Base-by-base conservation (phyloP, 2,888 invertebrate genomes). In the Chaitophorus viminalis region DNA sequence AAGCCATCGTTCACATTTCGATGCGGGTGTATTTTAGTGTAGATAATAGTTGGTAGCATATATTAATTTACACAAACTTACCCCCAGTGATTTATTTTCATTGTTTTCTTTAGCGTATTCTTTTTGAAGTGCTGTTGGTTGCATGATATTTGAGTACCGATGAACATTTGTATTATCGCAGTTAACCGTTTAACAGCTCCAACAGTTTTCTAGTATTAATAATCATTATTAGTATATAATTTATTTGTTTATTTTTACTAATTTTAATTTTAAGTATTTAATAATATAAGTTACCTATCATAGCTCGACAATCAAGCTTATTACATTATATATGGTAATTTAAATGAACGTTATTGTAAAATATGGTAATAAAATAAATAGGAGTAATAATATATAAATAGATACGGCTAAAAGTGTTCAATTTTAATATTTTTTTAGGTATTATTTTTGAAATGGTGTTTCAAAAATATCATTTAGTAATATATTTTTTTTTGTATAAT, bases 51-150 rank as follows among this genome's bases (percentile, higher is more conserved):
- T n/a, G 9, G 11, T 65, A 60, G 3, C 2, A 14, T 1, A 14
- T n/a, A 18, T 81, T 75, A n/a, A 3, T 39, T 36, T 25, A 36
- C 65, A 33, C 25, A 31, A 39, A 90, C 92, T 91, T 91, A 94
- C 94, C 98, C 98, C 96, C 98, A 99, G 92, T 98, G 99, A 91
- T 98, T 96, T 54, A 96, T 94, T 91, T 95, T 95, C 89, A 94
- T 93, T 39, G 96, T 96, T 90, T 95, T 95, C 91, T 98, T 98
- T 81, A 96, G 93, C 88, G 95, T 94, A 91, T 96, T 97, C 90
- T 94, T 95, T 90, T 95, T 94, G 90, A 95, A 95, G 52, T 93
- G 92, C 8, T 46, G 36, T 89, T 93, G 93, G 14, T 94, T 92
- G 25, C 96, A 96, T 90, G 97, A 97, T 91, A 99, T 94, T 91